phyloP scores from a whole-genome alignment of 2,888 invertebrate species.

The Oscheius sp. region DNA sequence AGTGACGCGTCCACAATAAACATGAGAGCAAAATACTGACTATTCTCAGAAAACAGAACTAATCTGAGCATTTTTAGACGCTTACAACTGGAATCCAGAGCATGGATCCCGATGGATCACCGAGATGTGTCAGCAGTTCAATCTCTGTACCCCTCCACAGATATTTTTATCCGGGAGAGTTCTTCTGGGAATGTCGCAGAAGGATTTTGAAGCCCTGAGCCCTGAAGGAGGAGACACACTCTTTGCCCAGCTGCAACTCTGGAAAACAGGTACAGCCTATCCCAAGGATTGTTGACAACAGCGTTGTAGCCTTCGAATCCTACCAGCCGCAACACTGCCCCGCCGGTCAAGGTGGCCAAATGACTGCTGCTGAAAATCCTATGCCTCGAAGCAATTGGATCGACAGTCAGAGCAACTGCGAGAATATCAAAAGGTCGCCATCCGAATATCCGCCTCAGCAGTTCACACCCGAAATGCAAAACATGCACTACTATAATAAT shows the following conservation, averaged over 20 bases:
- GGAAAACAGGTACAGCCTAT: conserved; percentile 58
- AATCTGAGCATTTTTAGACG: conserved; percentile 50
- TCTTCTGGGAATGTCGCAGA: conserved; percentile 60
- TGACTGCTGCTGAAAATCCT: conserved; percentile 49
- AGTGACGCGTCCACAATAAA: conserved; percentile 25
- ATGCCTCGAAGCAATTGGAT: conserved; percentile 26
- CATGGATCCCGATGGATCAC: conserved; percentile 66
- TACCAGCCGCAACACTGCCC: conserved; percentile 50
- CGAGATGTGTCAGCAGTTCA: conserved; percentile 71
- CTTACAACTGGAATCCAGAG: conserved; percentile 61
- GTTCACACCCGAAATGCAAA: conserved; percentile 21
- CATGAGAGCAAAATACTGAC: conserved; percentile 21
- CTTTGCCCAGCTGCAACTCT: conserved; percentile 71
- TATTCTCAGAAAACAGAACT: neutral
- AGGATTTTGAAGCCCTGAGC: conserved; percentile 53
- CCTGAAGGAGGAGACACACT: conserved; percentile 69
- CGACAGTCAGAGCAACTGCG: conserved; percentile 7
- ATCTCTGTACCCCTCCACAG: conserved; percentile 51
- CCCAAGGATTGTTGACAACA: too few species aligned
- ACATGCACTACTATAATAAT: conserved; percentile 29
- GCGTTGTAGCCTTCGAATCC: conserved; percentile 58
- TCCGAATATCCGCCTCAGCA: conserved; percentile 10
- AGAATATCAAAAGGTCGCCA: neutral
- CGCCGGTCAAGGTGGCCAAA: conserved; percentile 43
- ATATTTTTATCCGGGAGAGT: conserved; percentile 58